These are phyloP conservation scores for Glareola pratincola DNA, from an alignment of 2,113 vertebrate species.

Conservation along the genomic window DNA sequence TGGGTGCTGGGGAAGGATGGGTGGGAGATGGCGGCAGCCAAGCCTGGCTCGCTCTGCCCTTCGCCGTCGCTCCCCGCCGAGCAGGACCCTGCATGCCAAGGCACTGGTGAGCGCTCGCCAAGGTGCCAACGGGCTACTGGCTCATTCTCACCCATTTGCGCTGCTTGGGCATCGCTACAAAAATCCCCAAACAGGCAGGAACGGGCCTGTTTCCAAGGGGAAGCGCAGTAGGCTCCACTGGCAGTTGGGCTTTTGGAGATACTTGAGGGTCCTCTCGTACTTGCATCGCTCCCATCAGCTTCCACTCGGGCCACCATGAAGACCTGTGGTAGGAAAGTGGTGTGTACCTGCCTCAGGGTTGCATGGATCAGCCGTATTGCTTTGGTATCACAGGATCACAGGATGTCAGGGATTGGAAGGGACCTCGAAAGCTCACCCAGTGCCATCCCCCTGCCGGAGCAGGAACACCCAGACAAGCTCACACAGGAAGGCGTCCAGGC, in stretches of 20 bases:
- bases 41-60: background rate
- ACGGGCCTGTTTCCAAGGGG: background rate
- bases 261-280: accelerated
- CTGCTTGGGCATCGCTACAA: background rate
- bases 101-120: background rate
- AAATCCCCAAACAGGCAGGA: background rate
- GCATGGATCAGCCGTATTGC: background rate
- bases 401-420: no score
- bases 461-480: no score
- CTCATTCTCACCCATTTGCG: background rate
- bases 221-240: background rate
- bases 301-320: background rate
- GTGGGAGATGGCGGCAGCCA: background rate
- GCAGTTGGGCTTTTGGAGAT: background rate
- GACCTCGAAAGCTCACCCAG: no score
- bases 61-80: accelerated
- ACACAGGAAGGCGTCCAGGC: no score
- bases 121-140: background rate
- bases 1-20: background rate
- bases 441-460: no score
- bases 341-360: background rate
- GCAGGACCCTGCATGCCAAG: background rate
- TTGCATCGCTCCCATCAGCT: background rate
- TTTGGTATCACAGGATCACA: no score
- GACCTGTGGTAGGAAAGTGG: accelerated